Base-by-base conservation (phyloP, 30 jellyfish, hydroid and myxozoan species). In the Sanderia malayensis region DNA sequence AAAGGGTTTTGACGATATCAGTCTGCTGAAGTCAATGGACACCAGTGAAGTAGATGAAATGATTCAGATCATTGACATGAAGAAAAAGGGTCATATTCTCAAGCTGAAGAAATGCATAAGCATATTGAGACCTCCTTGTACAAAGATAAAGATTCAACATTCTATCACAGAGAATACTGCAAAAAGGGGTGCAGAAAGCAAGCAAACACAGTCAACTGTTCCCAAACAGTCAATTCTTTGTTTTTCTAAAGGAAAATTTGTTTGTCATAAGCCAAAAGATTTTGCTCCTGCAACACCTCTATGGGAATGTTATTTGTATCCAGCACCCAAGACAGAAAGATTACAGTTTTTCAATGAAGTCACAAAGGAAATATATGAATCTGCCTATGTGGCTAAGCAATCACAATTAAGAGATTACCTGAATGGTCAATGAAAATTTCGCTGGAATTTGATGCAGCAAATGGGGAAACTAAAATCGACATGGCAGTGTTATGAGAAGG, bases 311-410 rank as follows among this genome's bases (percentile, higher is more conserved):
- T 37, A 67, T 44, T 67, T 32, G 34, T 33, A 67, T 33, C 61
- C 61, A 44, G 0, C 61, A 37, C 79, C 79, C 31, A 67, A 44
- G 37, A 67, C 79, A 4, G 79, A 67, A 31, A 67, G 79, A 44
- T 33, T 67, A 44, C 2, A 17, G 64, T 67, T 67, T 22, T 37
- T 67, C 64, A 67, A 67, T 44, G 44, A 44, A 2, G n/a, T 31
- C 61, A 31, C 79, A 67, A 2, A 67, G 34, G 79, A 67, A 20
- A 67, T 31, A 33, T 67, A 67, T 26, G 33, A 44, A 44, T 67
- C 64, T 67, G 69, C 79, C 31, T 67, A 21, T 67, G 79, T 67
- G 64, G 64, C 34, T 1, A 31, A 67, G 79, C 79, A 67, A 67
- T 23, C 79, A 67, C 79, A 67, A 67, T 67, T 67, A 29, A 33